Percentiles rank a stretch among this genome's conserved stretches.
phyloP scores from a whole-genome alignment of 2,888 invertebrate genomes.

The Bombyx huttoni region DNA sequence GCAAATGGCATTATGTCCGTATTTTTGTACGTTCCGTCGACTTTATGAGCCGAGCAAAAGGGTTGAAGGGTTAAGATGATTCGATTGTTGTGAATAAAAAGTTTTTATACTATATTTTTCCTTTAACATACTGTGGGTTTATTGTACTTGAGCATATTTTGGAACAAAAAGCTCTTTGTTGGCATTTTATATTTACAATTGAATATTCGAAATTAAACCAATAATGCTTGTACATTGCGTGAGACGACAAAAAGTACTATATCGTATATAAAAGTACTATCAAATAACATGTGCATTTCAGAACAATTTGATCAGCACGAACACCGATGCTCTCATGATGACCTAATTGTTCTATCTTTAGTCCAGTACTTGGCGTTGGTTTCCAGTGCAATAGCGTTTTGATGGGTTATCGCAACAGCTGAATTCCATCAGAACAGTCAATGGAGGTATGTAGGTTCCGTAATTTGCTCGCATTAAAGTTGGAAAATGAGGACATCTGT shows the following conservation, averaged over 20 bases:
- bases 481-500: constrained; percentile 33
- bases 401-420: constrained; percentile 31
- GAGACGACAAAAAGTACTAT: too few relatives aligned
- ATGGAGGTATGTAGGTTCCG: constrained; percentile 56
- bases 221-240: too few relatives aligned
- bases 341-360: constrained; percentile 1
- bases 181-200: too few relatives aligned
- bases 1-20: constrained; percentile 70
- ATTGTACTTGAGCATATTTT: constrained; percentile 1
- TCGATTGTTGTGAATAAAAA: constrained; percentile 36
- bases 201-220: too few relatives aligned
- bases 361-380: constrained; percentile 1
- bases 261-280: too few relatives aligned
- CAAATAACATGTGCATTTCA: neutral
- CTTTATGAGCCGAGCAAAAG: constrained; percentile 66
- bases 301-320: neutral
- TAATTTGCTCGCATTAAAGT: constrained; percentile 48
- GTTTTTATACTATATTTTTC: constrained; percentile 46
- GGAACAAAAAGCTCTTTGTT: neutral
- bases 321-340: neutral
- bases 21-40: constrained; percentile 66
- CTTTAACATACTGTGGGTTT: constrained; percentile 24
- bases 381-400: constrained; percentile 11
- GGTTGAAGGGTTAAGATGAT: constrained; percentile 65
- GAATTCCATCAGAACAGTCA: constrained; percentile 52